Evolutionary conservation across 2,113 vertebrate species (phyloP).

Genomic region (Murina feae): DNA sequence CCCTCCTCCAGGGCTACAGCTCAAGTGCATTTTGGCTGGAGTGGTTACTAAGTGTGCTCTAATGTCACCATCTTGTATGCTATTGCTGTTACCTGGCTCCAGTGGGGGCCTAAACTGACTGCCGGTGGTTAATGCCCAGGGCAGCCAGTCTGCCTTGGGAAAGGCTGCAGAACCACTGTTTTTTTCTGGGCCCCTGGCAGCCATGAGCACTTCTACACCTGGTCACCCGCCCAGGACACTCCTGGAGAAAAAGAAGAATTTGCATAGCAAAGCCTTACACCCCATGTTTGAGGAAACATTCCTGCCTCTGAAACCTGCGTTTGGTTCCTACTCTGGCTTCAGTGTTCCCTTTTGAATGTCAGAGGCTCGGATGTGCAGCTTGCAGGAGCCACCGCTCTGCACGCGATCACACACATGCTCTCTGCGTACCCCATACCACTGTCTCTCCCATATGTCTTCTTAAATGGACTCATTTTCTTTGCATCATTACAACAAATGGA

Average conservation of each 20-base stretch:
- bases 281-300: not conserved
- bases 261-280: not conserved
- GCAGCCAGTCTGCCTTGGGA: not conserved
- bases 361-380: not conserved
- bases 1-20: not conserved
- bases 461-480: not conserved
- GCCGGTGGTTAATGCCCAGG: not conserved
- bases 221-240: not conserved
- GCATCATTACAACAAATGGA: not conserved
- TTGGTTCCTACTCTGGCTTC: not conserved
- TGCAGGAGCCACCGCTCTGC: rapidly evolving
- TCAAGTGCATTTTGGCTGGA: not conserved
- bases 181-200: not conserved
- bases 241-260: not conserved
- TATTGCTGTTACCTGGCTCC: not conserved
- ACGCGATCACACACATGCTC: rapidly evolving
- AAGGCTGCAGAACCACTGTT: not conserved
- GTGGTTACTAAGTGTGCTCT: not conserved
- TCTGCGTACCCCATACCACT: rapidly evolving
- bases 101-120: not conserved
- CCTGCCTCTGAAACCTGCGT: not conserved
- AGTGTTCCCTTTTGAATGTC: not conserved
- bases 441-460: not conserved
- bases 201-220: not conserved
- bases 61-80: not conserved